Percentiles rank a stretch among this genome's conserved stretches.
These are phyloP conservation scores for Notothenia coriiceps DNA, from an alignment of 2,113 vertebrate species.

Conservation along the genomic window DNA sequence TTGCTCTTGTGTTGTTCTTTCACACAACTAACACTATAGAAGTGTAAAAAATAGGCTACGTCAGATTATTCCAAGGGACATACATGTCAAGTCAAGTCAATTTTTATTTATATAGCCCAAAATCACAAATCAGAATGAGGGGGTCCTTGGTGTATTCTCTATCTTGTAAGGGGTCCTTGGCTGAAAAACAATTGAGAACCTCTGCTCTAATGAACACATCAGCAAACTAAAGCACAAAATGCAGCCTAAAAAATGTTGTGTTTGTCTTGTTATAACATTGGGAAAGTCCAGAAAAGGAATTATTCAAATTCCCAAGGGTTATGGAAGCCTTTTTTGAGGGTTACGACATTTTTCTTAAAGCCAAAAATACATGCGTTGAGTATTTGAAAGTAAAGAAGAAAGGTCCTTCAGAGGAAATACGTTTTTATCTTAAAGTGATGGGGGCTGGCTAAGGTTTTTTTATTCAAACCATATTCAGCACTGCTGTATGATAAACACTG, in stretches of 20 bases:
- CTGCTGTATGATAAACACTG: not conserved
- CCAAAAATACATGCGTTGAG: slow-evolving; percentile 24
- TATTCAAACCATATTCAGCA: slow-evolving; percentile 6
- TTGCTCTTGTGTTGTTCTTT: no score
- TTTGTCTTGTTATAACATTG: no score
- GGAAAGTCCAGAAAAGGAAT: not conserved
- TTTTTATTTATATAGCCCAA: no score
- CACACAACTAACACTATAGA: no score
- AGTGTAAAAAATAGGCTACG: no score
- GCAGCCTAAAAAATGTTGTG: not conserved
- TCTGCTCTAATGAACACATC: not conserved
- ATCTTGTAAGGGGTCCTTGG: no score
- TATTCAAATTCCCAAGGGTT: not conserved
- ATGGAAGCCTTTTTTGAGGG: slow-evolving; percentile 44
- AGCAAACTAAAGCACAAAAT: not conserved
- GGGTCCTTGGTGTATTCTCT: no score
- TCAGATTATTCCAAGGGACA: no score
- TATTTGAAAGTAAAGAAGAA: slow-evolving; percentile 23
- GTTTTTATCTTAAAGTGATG: not conserved
- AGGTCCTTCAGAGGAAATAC: slow-evolving; percentile 7
- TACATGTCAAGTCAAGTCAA: no score
- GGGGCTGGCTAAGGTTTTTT: slow-evolving; percentile 13
- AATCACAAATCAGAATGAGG: no score
- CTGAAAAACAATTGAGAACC: no score
- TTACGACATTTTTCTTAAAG: slow-evolving; percentile 25